phyloP scores from a whole-genome alignment of 1,140 invertebrate species.

The Battus philenor region DNA sequence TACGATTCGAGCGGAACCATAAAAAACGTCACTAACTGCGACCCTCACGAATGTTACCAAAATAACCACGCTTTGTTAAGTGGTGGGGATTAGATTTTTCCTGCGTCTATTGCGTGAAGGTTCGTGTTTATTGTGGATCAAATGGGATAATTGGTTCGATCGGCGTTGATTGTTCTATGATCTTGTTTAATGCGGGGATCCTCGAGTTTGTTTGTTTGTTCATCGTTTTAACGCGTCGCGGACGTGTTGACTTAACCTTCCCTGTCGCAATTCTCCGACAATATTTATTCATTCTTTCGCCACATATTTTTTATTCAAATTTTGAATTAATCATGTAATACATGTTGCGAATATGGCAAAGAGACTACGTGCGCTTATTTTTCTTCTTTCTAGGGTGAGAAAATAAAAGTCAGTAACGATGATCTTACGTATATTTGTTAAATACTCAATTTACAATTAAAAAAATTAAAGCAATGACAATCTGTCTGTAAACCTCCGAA shows the following conservation, averaged over 20 bases:
- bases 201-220: constrained; percentile 21
- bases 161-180: constrained; percentile 37
- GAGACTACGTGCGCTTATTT: neutral
- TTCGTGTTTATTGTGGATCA: constrained; percentile 34
- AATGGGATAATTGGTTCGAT: constrained; percentile 32
- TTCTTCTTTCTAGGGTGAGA: neutral
- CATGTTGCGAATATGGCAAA: neutral
- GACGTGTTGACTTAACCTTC: constrained; percentile 2
- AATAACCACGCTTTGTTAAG: constrained; percentile 3
- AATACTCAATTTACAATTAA: too few species aligned
- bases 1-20: too few species aligned
- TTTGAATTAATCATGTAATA: neutral
- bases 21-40: too few species aligned
- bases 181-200: constrained; percentile 24
- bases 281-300: neutral
- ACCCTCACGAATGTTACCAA: too few species aligned
- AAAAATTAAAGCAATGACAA: too few species aligned
- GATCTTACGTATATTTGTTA: too few species aligned
- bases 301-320: neutral
- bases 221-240: constrained; percentile 8
- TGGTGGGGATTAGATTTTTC: constrained; percentile 29
- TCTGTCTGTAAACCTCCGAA: too few species aligned
- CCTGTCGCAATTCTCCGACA: neutral
- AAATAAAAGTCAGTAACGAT: too few species aligned
- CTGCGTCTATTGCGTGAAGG: constrained; percentile 24